Conservation (phyloP, 2,113 vertebrate genomes). For the Clupea harengus region DNA sequence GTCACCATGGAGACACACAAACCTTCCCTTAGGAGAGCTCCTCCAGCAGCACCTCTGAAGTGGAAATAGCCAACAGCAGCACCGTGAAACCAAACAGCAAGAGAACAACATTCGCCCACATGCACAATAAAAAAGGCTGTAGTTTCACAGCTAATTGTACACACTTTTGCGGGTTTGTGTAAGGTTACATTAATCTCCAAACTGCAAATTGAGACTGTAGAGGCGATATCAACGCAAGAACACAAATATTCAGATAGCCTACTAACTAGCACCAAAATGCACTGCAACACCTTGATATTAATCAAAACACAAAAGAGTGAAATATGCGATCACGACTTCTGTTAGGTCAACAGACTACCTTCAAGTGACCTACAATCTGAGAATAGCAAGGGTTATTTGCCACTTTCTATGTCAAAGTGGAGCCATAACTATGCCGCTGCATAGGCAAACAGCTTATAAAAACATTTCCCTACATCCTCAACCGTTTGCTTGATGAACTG, state of each 20-base stretch:
- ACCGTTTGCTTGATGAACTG: neutral
- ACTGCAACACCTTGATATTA: neutral
- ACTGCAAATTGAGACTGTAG: neutral
- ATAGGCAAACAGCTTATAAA: too few relatives aligned
- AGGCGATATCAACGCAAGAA: neutral
- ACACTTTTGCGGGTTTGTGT: neutral
- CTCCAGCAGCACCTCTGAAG: neutral
- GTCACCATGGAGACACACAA: conserved; percentile 27
- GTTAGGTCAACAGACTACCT: neutral
- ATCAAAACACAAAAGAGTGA: neutral
- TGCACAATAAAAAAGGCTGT: neutral
- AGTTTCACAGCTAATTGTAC: neutral
- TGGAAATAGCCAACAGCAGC: neutral
- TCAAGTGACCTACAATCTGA: neutral
- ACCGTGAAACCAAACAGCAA: neutral
- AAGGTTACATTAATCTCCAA: neutral
- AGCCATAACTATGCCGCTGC: neutral
- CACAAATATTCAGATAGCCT: neutral
- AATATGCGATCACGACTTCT: too few relatives aligned
- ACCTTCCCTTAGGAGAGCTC: neutral
- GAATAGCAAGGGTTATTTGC: neutral
- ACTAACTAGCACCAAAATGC: neutral
- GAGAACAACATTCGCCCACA: neutral
- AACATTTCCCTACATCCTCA: neutral
- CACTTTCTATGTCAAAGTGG: neutral